phyloP scores from a whole-genome alignment of 2,888 invertebrate genomes.

The Apotomis betuletana region DNA sequence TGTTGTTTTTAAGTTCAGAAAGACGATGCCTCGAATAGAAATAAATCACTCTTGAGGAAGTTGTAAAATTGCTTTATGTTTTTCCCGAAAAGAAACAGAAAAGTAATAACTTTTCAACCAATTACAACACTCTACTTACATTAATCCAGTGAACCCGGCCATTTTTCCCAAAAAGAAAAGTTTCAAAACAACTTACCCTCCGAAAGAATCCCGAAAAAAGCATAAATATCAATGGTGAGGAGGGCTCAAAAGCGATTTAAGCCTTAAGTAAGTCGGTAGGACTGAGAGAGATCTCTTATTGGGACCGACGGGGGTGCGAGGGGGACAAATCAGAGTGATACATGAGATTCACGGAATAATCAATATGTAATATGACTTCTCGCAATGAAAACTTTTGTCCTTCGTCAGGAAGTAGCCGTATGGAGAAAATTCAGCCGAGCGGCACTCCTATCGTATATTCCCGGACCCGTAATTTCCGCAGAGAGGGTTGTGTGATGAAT shows the following conservation, averaged over 20 bases:
- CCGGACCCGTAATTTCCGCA: conserved; percentile 26
- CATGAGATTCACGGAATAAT: conserved; percentile 65
- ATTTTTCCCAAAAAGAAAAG: conserved; percentile 69
- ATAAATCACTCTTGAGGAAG: conserved; percentile 69
- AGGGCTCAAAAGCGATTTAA: conserved; percentile 65
- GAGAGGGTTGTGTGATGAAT: conserved; percentile 40
- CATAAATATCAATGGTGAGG: conserved; percentile 77
- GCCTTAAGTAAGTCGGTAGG: conserved; percentile 48
- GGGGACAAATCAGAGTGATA: conserved; percentile 65
- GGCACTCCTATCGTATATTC: conserved; percentile 29
- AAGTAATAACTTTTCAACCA: conserved; percentile 76
- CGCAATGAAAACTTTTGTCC: conserved; percentile 45
- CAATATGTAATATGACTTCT: conserved; percentile 58
- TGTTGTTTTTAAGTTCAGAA: conserved; percentile 66
- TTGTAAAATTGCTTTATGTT: conserved; percentile 74
- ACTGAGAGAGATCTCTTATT: conserved; percentile 45
- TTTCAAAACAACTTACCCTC: conserved; percentile 73
- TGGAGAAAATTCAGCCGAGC: conserved; percentile 37
- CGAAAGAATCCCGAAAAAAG: conserved; percentile 68
- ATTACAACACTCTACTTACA: conserved; percentile 77
- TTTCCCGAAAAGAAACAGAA: conserved; percentile 69
- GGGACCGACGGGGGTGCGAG: conserved; percentile 44
- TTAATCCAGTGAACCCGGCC: conserved; percentile 69
- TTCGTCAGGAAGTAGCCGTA: conserved; percentile 43
- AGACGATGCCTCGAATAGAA: conserved; percentile 66